phyloP scores from a whole-genome alignment of 1,140 invertebrate genomes.

The Sycophaga agraensis region DNA sequence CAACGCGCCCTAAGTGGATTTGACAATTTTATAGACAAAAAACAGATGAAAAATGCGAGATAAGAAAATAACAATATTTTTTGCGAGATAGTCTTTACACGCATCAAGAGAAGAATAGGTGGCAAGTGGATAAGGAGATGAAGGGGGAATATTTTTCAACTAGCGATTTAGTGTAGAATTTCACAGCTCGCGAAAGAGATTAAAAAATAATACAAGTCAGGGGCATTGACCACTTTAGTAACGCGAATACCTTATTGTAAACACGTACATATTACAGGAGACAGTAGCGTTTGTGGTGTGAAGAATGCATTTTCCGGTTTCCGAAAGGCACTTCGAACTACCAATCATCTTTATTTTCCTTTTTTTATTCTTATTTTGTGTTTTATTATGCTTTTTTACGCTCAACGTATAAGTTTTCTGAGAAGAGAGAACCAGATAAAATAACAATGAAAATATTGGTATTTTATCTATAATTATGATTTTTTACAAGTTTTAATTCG shows the following conservation, averaged over 20 bases:
- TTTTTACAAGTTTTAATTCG: conserved; percentile 3
- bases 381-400: conserved; percentile 26
- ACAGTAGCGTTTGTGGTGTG: conserved; percentile 5
- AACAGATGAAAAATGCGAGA: conserved; percentile 30
- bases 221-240: conserved; percentile 29
- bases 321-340: neutral
- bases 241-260: conserved; percentile 21
- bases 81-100: conserved; percentile 48
- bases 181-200: conserved; percentile 14
- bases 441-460: neutral
- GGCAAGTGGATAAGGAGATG: neutral
- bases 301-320: conserved; percentile 35
- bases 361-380: neutral
- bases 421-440: conserved; percentile 22
- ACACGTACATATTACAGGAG: conserved; percentile 1
- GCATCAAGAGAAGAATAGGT: conserved; percentile 2
- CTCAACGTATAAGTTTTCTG: conserved; percentile 24
- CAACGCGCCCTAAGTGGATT: conserved; percentile 30
- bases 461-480: neutral
- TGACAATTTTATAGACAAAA: conserved; percentile 42
- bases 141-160: conserved; percentile 30
- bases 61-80: conserved; percentile 52
- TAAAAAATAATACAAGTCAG: conserved; percentile 17
- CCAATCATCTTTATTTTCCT: neutral
- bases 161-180: conserved; percentile 18